Evolutionary conservation across 2,113 vertebrate genomes (phyloP).

Genomic region (Periophthalmus modestus): DNA sequence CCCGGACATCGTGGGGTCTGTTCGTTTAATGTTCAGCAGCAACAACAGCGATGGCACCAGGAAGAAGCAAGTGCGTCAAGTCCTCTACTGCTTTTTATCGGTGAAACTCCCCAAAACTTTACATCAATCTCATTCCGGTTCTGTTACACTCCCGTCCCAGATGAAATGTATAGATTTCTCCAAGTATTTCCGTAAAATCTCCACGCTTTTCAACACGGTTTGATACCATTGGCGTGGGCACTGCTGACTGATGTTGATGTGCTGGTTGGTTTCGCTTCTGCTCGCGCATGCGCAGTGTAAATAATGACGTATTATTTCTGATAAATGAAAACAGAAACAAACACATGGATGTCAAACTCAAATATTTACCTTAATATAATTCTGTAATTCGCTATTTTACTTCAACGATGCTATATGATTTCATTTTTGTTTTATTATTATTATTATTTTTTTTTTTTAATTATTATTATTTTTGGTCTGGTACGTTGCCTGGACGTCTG

Average conservation of each 20-base stretch:
- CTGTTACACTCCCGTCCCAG: background rate
- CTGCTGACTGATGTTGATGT: conserved; percentile 19
- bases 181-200: background rate
- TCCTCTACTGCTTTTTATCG: conserved; percentile 26
- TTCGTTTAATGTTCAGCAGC: background rate
- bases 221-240: background rate
- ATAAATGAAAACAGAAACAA: background rate
- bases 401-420: background rate
- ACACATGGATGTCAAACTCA: background rate
- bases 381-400: background rate
- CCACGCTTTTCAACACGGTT: background rate
- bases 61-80: conserved; percentile 62
- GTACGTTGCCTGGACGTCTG: background rate
- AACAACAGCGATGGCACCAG: conserved; percentile 34
- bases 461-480: background rate
- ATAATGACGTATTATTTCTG: conserved; percentile 10
- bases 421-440: background rate
- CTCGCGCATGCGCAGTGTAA: conserved; percentile 47
- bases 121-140: conserved; percentile 10
- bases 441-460: too few relatives aligned
- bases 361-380: background rate
- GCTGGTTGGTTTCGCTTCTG: conserved; percentile 25
- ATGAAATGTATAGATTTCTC: background rate
- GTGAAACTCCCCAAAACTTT: conserved; percentile 23
- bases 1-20: background rate